Evolutionary conservation across 1,140 invertebrate genomes (phyloP), one percentile per base, ranked within the genome.

Genomic region (Nomia melanderi): DNA sequence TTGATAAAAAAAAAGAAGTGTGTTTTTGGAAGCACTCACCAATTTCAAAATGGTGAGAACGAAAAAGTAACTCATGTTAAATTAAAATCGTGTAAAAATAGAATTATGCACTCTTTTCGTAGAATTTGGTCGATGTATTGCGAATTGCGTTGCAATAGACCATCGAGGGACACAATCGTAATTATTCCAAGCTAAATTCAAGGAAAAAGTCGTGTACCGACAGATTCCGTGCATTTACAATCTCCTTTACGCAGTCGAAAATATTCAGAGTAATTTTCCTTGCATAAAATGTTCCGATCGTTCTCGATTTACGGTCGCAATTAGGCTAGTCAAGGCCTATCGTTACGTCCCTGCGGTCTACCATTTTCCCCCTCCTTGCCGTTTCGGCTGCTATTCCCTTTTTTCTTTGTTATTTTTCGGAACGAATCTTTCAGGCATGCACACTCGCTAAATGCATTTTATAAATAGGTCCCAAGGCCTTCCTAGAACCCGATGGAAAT

Each of bases 301-400:
- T 41, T 44, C n/a, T 9, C 20, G 64, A 27, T 73, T 53, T 54
- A 39, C 31, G 31, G 27, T 0, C 1, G 23, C 14, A 36, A 67
- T 67, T 56, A 67, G 39, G 7, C 23, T 3, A 67, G 17, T 20
- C 27, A 67, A 75, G 64, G 64, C 23, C 53, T 14, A n/a, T 17
- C 8, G 39, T 69, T 67, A 59, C 64, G 39, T 75, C 39, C 69
- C 8, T 36, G 64, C 23, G 7, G 36, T 33, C 20, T 2, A 3
- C 2, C 2, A 27, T 53, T 73, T 53, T 47, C 41, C 14, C n/a
- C n/a, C n/a, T n/a, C n/a, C n/a, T n/a, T 14, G 12, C 14, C 2
- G 14, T 44, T 44, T 44, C 12, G 41, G 14, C 4, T 5, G 12
- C 11, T 12, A 44, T 12, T 17, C 17, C 39, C 12, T 11, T 41